phyloP scores from a whole-genome alignment of 2,888 invertebrate species.

The Blastobasis lacticolella region DNA sequence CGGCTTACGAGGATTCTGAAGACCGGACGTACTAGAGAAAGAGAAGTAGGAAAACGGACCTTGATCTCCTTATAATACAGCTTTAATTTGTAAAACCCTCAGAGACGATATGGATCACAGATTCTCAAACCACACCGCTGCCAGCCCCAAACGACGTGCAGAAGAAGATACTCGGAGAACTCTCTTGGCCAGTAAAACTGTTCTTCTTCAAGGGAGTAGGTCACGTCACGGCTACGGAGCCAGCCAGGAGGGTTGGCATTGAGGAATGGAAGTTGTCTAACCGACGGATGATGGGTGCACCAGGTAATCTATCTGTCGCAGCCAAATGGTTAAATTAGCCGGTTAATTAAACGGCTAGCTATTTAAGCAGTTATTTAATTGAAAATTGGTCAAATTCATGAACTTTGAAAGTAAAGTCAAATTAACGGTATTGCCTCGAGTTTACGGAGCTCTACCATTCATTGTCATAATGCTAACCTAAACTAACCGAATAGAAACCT shows the following conservation, averaged over 20 bases:
- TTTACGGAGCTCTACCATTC: too few species aligned
- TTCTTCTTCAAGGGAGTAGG: background rate
- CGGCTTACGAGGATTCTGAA: background rate
- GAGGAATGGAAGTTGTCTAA: background rate
- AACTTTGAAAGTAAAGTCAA: too few species aligned
- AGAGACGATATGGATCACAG: background rate
- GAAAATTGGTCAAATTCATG: too few species aligned
- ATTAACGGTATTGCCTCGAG: too few species aligned
- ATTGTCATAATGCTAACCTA: too few species aligned
- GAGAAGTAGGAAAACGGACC: background rate
- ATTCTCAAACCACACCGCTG: background rate
- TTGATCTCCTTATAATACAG: background rate
- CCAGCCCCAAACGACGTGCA: background rate
- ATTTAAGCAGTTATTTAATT: too few species aligned
- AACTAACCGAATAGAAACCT: too few species aligned
- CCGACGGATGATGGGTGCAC: background rate
- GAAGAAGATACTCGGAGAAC: constrained; percentile 10
- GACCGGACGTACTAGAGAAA: background rate
- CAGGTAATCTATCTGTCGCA: too few species aligned
- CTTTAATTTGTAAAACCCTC: background rate
- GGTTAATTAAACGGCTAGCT: too few species aligned
- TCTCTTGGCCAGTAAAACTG: constrained; percentile 16
- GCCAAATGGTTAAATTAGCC: too few species aligned
- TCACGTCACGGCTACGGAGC: background rate
- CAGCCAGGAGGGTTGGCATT: background rate